These are phyloP conservation scores for Acanthurus tractus DNA, from an alignment of 2,797 vertebrate genomes.

Conservation along the genomic window DNA sequence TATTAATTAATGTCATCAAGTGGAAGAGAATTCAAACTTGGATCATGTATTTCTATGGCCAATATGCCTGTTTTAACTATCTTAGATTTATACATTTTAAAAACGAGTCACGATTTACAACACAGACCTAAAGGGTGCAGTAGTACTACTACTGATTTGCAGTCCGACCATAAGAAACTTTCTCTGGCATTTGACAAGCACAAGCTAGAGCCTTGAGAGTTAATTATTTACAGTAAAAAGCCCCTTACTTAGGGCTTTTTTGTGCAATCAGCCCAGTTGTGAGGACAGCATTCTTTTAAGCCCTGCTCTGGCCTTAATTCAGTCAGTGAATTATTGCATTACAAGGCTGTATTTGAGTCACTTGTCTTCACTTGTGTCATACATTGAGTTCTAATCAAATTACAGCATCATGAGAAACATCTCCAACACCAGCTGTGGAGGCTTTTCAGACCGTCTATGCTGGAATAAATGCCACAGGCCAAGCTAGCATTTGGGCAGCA, in stretches of 20 bases:
- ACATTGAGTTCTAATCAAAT: constrained; percentile 68
- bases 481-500: constrained; percentile 31
- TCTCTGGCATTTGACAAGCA: constrained; percentile 27
- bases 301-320: constrained; percentile 62
- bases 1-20: neutral
- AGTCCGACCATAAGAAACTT: constrained; percentile 3
- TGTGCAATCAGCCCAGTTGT: constrained; percentile 31
- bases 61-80: neutral
- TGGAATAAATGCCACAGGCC: constrained; percentile 48
- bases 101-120: neutral
- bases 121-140: neutral
- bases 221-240: constrained; percentile 55
- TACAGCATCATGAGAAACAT: constrained; percentile 60
- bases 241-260: constrained; percentile 43
- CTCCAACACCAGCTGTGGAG: constrained; percentile 45
- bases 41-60: neutral
- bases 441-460: constrained; percentile 33
- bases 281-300: constrained; percentile 49
- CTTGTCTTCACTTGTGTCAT: constrained; percentile 78
- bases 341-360: constrained; percentile 80
- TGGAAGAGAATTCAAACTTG: neutral
- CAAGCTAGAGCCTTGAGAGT: constrained; percentile 18
- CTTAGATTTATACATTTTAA: neutral
- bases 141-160: neutral
- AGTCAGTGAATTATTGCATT: constrained; percentile 75